Evolutionary conservation across 2,113 vertebrate genomes (phyloP).

Genomic region (Noturus placidus): DNA sequence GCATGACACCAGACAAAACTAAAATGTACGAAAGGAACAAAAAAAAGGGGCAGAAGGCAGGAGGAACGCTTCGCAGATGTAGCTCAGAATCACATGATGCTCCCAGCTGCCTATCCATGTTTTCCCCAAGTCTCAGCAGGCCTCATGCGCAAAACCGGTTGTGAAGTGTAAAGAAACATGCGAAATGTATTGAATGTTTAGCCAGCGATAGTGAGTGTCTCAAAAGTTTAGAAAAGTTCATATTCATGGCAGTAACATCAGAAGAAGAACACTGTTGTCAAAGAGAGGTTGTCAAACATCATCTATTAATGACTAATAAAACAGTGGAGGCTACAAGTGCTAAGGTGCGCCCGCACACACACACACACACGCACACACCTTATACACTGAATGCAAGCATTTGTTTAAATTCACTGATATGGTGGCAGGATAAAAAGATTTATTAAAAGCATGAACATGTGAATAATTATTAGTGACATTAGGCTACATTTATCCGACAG

Average conservation of each 20-base stretch:
- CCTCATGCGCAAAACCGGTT: background rate
- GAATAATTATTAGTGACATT: no score
- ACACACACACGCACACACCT: no score
- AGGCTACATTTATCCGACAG: no score
- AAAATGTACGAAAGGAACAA: conserved; percentile 31
- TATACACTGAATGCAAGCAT: no score
- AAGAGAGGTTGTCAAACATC: no score
- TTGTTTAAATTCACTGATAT: no score
- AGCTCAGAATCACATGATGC: conserved; percentile 20
- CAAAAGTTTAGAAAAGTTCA: background rate
- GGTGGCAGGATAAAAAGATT: no score
- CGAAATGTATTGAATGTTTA: background rate
- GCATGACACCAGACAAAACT: conserved; percentile 60
- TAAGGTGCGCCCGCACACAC: no score
- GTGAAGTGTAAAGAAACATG: background rate
- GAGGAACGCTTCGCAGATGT: conserved; percentile 51
- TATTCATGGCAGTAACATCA: background rate
- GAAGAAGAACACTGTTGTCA: background rate
- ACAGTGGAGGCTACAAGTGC: no score
- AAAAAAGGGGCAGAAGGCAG: conserved; percentile 7
- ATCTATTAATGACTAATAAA: no score
- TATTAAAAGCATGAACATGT: no score
- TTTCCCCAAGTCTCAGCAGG: background rate
- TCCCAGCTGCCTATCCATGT: background rate
- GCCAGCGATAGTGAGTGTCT: background rate